Conservation (phyloP, 2,888 invertebrate species). For the Drosophila hamatofila region DNA sequence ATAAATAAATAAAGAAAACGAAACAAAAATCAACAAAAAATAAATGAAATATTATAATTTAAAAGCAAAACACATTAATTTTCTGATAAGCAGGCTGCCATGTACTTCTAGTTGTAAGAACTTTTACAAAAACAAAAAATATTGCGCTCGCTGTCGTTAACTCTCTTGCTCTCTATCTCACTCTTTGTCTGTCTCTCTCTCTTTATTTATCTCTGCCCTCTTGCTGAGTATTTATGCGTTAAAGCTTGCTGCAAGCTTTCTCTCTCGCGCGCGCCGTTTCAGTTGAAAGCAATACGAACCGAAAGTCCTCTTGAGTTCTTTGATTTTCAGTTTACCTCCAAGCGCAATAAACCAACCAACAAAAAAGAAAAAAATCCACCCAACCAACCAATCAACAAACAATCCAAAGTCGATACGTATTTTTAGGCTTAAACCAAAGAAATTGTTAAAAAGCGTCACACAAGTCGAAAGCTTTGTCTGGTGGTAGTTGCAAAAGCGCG, state of each 20-base stretch:
- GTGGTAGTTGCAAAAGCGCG: conserved; percentile 58
- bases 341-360: conserved; percentile 43
- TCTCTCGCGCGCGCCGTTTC: conserved; percentile 20
- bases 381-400: conserved; percentile 58
- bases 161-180: conserved; percentile 24
- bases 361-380: conserved; percentile 27
- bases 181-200: conserved; percentile 24
- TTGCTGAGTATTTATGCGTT: conserved; percentile 16
- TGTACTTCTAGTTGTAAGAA: conserved; percentile 64
- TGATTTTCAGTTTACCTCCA: conserved; percentile 57
- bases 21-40: conserved; percentile 2
- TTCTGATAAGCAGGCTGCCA: conserved; percentile 25
- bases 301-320: conserved; percentile 30
- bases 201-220: conserved; percentile 22
- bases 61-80: conserved; percentile 10
- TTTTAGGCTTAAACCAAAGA: conserved; percentile 84
- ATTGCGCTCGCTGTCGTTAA: conserved; percentile 30
- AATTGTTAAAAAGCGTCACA: conserved; percentile 33
- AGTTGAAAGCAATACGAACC: conserved; percentile 23
- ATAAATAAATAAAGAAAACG: conserved; percentile 4
- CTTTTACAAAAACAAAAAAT: conserved; percentile 49
- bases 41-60: conserved; percentile 12
- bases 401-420: conserved; percentile 85
- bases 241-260: conserved; percentile 50
- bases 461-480: conserved; percentile 72